Evolutionary conservation across 2,797 vertebrate genomes (phyloP), one percentile per base, ranked within the genome.

Genomic region (Manis javanica): DNA sequence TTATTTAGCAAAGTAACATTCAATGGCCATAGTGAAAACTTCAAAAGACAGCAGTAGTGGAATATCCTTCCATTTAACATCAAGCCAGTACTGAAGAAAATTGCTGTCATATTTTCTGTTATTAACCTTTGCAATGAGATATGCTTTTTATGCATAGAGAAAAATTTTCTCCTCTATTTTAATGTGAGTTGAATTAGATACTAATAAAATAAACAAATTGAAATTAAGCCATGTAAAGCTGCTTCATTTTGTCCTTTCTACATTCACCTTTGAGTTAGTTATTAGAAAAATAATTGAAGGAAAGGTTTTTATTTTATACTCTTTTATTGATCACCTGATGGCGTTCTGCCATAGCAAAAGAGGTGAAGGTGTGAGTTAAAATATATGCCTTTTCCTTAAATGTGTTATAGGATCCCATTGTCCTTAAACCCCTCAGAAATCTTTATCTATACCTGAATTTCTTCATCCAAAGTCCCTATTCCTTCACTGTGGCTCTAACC

Each of bases 81-180:
- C 24, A 77, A 31, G 29, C 39, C 75, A 94, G 37, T 69, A 42
- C 18, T 66, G 15, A 75, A 90, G 26, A 75, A 95, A 96, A 95
- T 71, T 66, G 23, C 31, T 92, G 34, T 23, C 31, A 55, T 89
- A 61, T 83, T 91, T 93, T 91, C 42, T 71, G 24, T 83, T 94
- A 69, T 77, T 95, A 96, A 92, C 23, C 53, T 95, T 97, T 95
- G 91, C 8, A 90, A 16, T 51, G 51, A 83, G 21, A 24, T 64
- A 49, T 55, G 31, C 63, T 91, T 94, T 77, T 31, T 63, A 53
- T 49, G 13, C 14, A 64, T 24, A 39, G 39, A 96, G 13, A 75
- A 95, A 63, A 91, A 79, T 74, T 19, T 46, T 81, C n/a, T 71
- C 15, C 2, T 92, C 31, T 71, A 39, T 92, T 92, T 91, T 86